phyloP scores from a whole-genome alignment of 2,113 vertebrate genomes.

The Forbesichthys agassizii region DNA sequence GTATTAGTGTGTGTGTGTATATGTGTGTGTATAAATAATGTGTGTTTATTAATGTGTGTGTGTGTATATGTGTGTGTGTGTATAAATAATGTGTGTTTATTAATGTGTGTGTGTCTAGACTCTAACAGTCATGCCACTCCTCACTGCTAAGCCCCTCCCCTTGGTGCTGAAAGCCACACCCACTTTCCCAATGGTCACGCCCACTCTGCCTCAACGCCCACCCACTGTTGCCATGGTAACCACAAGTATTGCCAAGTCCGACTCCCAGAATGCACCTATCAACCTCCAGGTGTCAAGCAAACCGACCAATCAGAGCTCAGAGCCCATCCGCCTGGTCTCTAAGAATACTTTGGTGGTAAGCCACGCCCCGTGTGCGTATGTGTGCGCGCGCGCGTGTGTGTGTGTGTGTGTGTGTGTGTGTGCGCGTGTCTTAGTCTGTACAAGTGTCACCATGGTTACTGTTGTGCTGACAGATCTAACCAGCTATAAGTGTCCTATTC shows the following conservation, averaged over 20 bases:
- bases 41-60: not conserved
- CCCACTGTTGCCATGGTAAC: slow-evolving; percentile 96
- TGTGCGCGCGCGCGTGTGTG: no score
- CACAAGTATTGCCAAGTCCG: slow-evolving; percentile 91
- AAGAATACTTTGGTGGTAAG: slow-evolving; percentile 98
- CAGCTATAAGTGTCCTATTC: no score
- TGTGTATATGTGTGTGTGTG: slow-evolving; percentile 23
- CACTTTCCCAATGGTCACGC: slow-evolving; percentile 84
- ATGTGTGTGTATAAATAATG: no score
- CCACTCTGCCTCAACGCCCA: slow-evolving; percentile 88
- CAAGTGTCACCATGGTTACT: no score
- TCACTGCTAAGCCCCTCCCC: slow-evolving; percentile 98
- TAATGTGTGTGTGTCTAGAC: slow-evolving; percentile 73
- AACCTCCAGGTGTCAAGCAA: slow-evolving; percentile 97
- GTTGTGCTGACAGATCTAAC: no score
- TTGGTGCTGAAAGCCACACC: slow-evolving; percentile 95
- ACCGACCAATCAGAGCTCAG: slow-evolving; percentile 86
- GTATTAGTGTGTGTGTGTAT: no score
- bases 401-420: no score
- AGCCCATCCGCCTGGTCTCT: slow-evolving; percentile 90
- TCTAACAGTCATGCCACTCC: slow-evolving; percentile 93
- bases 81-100: slow-evolving; percentile 25
- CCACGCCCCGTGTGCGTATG: not conserved
- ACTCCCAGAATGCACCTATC: slow-evolving; percentile 89
- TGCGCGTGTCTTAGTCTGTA: no score